These are phyloP conservation scores for Taxidea taxus DNA, from an alignment of 2,113 vertebrate species.

Conservation along the genomic window DNA sequence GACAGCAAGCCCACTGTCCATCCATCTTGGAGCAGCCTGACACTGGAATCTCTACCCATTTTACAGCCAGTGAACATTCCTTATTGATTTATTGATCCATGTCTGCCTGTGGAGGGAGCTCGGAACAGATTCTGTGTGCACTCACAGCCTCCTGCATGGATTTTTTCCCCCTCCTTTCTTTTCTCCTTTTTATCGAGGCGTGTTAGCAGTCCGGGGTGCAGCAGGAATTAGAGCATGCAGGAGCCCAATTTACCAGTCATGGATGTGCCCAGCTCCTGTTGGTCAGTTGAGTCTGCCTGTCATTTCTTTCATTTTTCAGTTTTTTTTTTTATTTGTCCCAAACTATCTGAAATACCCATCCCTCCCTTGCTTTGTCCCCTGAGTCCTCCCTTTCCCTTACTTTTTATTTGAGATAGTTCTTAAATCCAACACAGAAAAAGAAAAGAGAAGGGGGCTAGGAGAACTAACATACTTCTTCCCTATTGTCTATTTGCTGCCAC, in stretches of 20 bases:
- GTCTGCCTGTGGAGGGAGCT: slow-evolving; percentile 94
- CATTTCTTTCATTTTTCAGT: background rate
- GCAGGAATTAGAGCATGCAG: slow-evolving; percentile 92
- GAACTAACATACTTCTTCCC: background rate
- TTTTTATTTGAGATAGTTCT: background rate
- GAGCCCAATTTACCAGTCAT: slow-evolving; percentile 89
- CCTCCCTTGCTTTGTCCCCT: background rate
- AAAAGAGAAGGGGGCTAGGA: background rate
- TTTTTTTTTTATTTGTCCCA: slow-evolving; percentile 19
- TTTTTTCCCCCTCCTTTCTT: slow-evolving; percentile 84
- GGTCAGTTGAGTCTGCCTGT: slow-evolving; percentile 68
- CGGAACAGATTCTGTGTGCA: slow-evolving; percentile 90
- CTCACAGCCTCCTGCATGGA: slow-evolving; percentile 88
- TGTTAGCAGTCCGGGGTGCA: slow-evolving; percentile 85
- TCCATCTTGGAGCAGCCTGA: slow-evolving; percentile 94
- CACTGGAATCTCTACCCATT: slow-evolving; percentile 93
- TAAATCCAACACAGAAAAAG: background rate
- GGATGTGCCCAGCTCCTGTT: slow-evolving; percentile 67
- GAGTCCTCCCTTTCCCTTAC: background rate
- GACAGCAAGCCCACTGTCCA: slow-evolving; percentile 88
- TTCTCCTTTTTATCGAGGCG: slow-evolving; percentile 86
- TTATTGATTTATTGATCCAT: slow-evolving; percentile 98
- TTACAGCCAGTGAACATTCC: slow-evolving; percentile 97
- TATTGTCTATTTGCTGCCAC: slow-evolving; percentile 41
- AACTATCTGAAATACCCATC: background rate